phyloP scores from a whole-genome alignment of 2,113 vertebrate species.

The Catagonus wagneri region DNA sequence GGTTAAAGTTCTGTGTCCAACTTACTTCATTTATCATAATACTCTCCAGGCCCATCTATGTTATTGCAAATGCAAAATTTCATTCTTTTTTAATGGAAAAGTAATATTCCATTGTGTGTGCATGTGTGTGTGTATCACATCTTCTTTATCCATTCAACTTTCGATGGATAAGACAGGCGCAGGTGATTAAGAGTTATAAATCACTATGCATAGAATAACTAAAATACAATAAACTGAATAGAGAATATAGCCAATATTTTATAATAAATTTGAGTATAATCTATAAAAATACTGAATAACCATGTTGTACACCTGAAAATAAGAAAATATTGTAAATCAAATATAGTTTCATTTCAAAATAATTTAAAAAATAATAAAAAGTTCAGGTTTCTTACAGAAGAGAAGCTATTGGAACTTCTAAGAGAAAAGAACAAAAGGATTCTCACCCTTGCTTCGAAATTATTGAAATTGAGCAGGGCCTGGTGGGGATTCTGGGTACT shows the following conservation, averaged over 20 bases:
- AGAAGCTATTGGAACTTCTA: background rate
- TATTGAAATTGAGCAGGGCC: background rate
- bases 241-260: background rate
- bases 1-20: background rate
- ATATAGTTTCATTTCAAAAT: background rate
- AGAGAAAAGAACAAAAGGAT: background rate
- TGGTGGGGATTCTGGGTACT: too few relatives aligned
- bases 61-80: background rate
- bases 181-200: background rate
- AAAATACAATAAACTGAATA: background rate
- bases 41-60: background rate
- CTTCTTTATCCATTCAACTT: background rate
- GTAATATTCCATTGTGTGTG: background rate
- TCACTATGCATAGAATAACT: background rate
- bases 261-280: background rate
- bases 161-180: background rate
- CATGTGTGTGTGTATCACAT: background rate
- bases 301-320: background rate
- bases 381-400: background rate
- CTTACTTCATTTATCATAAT: background rate
- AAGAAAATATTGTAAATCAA: background rate
- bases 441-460: background rate
- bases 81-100: background rate
- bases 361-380: background rate
- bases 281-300: background rate